These are phyloP conservation scores for Lagocephalus sceleratus DNA, from an alignment of 2,797 vertebrate species.

Conservation along the genomic window DNA sequence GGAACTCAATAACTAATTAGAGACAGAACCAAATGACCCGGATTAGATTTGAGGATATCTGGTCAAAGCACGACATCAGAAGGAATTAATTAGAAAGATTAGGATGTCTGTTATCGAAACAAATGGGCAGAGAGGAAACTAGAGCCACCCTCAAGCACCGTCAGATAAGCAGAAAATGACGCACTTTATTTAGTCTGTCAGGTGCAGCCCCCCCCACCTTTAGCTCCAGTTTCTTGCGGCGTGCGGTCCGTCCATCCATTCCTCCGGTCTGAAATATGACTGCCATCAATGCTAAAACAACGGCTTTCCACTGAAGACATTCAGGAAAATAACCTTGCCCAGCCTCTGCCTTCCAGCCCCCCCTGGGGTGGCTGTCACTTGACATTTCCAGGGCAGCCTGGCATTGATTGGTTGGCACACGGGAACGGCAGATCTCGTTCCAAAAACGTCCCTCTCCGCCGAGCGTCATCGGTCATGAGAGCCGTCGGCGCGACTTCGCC, in stretches of 20 bases:
- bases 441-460: constrained; percentile 58
- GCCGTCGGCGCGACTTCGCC: constrained; percentile 56
- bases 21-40: constrained; percentile 55
- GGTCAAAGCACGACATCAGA: constrained; percentile 46
- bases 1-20: constrained; percentile 72
- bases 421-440: constrained; percentile 47
- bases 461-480: constrained; percentile 60
- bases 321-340: constrained; percentile 53
- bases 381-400: constrained; percentile 66
- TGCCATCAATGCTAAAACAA: constrained; percentile 31
- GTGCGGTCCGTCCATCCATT: constrained; percentile 42
- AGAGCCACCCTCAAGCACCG: constrained; percentile 13
- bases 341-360: constrained; percentile 43
- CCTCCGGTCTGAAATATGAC: constrained; percentile 28
- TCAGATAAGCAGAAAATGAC: constrained; percentile 13
- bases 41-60: constrained; percentile 65
- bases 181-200: constrained; percentile 3
- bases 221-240: constrained; percentile 36
- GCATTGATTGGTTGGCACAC: constrained; percentile 61
- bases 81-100: constrained; percentile 69
- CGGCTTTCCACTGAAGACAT: constrained; percentile 49
- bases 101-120: constrained; percentile 55
- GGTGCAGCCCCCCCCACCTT: constrained; percentile 19
- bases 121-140: constrained; percentile 22
- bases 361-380: constrained; percentile 46